Evolutionary conservation across 1,140 invertebrate genomes (phyloP).

Genomic region (Delia radicum): DNA sequence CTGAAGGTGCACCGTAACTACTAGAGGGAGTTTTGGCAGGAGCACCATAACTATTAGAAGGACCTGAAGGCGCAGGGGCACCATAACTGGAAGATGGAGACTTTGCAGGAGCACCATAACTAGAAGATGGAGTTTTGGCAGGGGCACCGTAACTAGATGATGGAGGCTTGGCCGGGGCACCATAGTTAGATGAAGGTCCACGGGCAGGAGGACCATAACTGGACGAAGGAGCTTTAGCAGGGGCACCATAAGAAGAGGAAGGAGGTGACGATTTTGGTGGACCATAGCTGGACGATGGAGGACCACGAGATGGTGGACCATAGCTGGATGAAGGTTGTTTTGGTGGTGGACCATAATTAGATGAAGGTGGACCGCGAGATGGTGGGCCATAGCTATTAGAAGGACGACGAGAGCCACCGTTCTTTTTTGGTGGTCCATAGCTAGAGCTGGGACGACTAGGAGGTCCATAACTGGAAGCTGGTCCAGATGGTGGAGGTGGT

Average conservation of each 20-base stretch:
- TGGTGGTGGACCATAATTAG: constrained; percentile 56
- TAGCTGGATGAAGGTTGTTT: constrained; percentile 39
- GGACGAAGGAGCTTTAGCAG: constrained; percentile 30
- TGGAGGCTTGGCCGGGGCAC: constrained; percentile 41
- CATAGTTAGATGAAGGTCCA: constrained; percentile 47
- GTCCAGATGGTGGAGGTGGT: constrained; percentile 43
- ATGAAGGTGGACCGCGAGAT: constrained; percentile 25
- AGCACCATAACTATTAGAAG: constrained; percentile 35
- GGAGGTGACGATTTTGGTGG: constrained; percentile 41
- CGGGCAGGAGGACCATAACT: constrained; percentile 29
- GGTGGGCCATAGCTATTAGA: constrained; percentile 55
- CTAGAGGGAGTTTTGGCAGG: constrained; percentile 24
- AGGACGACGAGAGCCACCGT: constrained; percentile 45
- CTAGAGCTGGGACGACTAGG: constrained; percentile 38
- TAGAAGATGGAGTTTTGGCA: constrained; percentile 48
- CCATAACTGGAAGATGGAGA: constrained; percentile 53
- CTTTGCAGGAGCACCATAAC: constrained; percentile 50
- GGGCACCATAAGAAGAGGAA: constrained; percentile 32
- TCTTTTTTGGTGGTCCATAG: constrained; percentile 41
- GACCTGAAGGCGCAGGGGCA: constrained; percentile 36
- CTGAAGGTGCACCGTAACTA: constrained; percentile 52
- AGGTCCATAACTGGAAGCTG: constrained; percentile 55
- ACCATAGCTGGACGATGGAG: constrained; percentile 31
- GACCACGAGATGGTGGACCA: constrained; percentile 41
- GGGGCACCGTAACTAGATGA: constrained; percentile 51